Conservation (phyloP, 64 coral and sea anemone genomes). For the Stylophora pistillata region DNA sequence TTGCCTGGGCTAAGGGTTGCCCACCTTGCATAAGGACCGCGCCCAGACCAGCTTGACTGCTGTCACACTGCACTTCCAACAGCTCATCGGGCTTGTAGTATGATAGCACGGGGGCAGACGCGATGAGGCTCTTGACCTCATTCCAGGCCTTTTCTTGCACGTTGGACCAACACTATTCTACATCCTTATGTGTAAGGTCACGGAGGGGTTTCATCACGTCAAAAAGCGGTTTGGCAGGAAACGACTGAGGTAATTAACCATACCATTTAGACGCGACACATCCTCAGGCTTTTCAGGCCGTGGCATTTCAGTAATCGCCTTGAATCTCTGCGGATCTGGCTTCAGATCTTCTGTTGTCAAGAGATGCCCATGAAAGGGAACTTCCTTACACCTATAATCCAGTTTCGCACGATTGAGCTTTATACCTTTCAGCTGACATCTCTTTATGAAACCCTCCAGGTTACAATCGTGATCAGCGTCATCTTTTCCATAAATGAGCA, state of each 20-base stretch:
- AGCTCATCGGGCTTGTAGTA: no score
- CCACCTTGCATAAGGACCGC: background rate
- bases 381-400: background rate
- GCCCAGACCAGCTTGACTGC: background rate
- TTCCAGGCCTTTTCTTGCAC: no score
- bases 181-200: no score
- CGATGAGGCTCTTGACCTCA: background rate
- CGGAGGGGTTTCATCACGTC: no score
- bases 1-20: background rate
- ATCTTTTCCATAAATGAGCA: no score
- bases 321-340: background rate
- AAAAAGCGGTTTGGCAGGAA: conserved; percentile 1
- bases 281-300: background rate
- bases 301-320: background rate
- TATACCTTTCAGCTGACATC: conserved; percentile 3
- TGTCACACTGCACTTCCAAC: background rate
- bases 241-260: background rate
- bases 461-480: conserved; percentile 5
- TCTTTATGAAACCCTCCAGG: conserved; percentile 2
- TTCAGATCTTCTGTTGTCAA: background rate
- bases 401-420: no score
- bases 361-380: conserved; percentile 11
- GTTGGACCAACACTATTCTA: no score
- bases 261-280: conserved; percentile 12
- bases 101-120: background rate